A percentile compares a stretch with the other conserved stretches of the same genome.
Conservation (phyloP, 1,140 invertebrate genomes). For the Hestina assimilis region DNA sequence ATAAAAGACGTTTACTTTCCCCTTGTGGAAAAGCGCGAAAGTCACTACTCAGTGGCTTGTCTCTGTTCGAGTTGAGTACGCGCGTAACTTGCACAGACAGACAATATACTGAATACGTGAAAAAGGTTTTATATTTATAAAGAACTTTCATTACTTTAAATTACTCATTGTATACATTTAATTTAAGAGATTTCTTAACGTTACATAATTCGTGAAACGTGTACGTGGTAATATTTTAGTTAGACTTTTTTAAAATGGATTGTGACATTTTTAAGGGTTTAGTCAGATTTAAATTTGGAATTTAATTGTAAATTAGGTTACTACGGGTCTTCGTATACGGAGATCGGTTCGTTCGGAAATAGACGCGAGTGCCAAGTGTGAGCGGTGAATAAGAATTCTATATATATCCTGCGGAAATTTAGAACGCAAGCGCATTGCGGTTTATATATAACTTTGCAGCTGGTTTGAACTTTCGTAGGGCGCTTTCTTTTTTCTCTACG, state of each 20-base stretch:
- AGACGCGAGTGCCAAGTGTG: constrained; percentile 65
- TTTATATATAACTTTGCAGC: constrained; percentile 44
- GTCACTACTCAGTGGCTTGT: constrained; percentile 51
- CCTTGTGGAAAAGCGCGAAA: constrained; percentile 68
- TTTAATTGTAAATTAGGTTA: constrained; percentile 32
- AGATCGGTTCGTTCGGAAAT: constrained; percentile 48
- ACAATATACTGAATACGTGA: too few relatives aligned
- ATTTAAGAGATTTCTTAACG: too few relatives aligned
- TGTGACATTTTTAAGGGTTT: neutral
- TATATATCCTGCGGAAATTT: constrained; percentile 69
- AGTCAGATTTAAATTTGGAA: constrained; percentile 24
- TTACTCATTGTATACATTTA: too few relatives aligned
- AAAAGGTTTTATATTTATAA: too few relatives aligned
- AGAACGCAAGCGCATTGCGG: constrained; percentile 64
- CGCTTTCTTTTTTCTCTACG: constrained; percentile 24
- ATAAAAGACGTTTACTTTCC: constrained; percentile 58
- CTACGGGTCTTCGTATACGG: constrained; percentile 28
- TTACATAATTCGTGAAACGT: too few relatives aligned
- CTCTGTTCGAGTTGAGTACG: constrained; percentile 36
- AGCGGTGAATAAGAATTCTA: constrained; percentile 68
- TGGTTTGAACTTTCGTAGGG: constrained; percentile 64
- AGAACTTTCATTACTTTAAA: too few relatives aligned
- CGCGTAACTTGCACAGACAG: constrained; percentile 24
- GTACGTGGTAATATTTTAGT: too few relatives aligned
- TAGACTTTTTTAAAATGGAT: too few relatives aligned